These are phyloP conservation scores for Sebastes schlegelii DNA, from an alignment of 2,113 vertebrate genomes.

Conservation along the genomic window DNA sequence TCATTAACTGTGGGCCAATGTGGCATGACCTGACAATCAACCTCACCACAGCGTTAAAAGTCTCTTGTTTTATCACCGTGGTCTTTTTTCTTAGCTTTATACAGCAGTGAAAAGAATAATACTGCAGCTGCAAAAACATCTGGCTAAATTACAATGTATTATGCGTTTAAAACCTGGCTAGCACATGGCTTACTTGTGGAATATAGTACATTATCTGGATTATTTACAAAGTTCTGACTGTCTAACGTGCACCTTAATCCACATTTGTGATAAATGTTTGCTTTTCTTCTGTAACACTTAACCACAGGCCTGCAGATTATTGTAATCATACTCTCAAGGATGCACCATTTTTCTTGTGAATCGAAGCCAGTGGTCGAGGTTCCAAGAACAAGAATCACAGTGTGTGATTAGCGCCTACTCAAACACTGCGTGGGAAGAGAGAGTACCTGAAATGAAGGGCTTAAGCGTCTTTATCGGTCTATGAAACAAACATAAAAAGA, in stretches of 20 bases:
- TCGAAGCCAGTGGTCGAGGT: slow-evolving; percentile 47
- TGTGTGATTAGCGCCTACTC: slow-evolving; percentile 74
- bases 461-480: slow-evolving; percentile 74
- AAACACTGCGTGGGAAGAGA: slow-evolving; percentile 67
- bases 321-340: slow-evolving; percentile 39
- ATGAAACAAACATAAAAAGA: slow-evolving; percentile 66
- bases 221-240: neutral
- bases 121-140: slow-evolving; percentile 7
- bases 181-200: neutral
- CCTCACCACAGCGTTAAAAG: slow-evolving; percentile 41
- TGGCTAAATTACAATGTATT: neutral
- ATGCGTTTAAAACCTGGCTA: neutral
- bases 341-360: slow-evolving; percentile 44
- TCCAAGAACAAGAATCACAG: slow-evolving; percentile 57
- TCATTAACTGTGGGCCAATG: slow-evolving; percentile 65
- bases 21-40: slow-evolving; percentile 51
- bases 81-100: neutral
- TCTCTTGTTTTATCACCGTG: slow-evolving; percentile 26
- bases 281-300: slow-evolving; percentile 8
- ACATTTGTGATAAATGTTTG: neutral
- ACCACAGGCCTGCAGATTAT: slow-evolving; percentile 25
- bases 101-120: neutral
- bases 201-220: neutral
- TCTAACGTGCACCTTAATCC: slow-evolving; percentile 8
- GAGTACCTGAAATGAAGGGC: slow-evolving; percentile 71